Percentiles rank a stretch among this genome's conserved stretches.
These are phyloP conservation scores for Scotopteryx bipunctaria DNA, from an alignment of 2,888 invertebrate genomes.

Conservation along the genomic window DNA sequence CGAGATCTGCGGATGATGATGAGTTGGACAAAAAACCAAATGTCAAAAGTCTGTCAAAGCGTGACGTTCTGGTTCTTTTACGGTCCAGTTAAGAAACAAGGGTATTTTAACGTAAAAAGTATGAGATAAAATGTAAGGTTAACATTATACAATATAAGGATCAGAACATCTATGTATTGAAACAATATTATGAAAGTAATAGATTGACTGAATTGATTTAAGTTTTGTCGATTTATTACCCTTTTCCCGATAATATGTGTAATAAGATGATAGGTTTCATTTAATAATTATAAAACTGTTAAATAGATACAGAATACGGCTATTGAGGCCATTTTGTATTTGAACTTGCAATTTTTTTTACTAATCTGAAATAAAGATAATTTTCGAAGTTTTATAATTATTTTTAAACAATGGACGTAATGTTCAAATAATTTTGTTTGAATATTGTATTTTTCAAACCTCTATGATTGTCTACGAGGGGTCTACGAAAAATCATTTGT, in stretches of 20 bases:
- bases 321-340: conserved; percentile 30
- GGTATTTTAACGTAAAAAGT: not conserved
- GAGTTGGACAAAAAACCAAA: too few relatives aligned
- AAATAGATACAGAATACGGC: conserved; percentile 41
- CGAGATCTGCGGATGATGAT: too few relatives aligned
- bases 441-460: too few relatives aligned
- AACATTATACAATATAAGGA: too few relatives aligned
- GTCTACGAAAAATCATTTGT: conserved; percentile 34
- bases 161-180: too few relatives aligned
- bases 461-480: conserved; percentile 10
- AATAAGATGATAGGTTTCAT: conserved; percentile 17
- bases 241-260: conserved; percentile 24
- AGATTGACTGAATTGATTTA: not conserved
- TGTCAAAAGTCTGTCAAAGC: too few relatives aligned
- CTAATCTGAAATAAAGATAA: not conserved
- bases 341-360: conserved; percentile 28
- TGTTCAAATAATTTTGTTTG: too few relatives aligned
- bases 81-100: too few relatives aligned
- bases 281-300: conserved; percentile 33
- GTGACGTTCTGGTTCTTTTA: too few relatives aligned
- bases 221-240: conserved; percentile 17
- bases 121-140: not conserved
- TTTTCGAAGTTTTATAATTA: not conserved
- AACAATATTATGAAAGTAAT: not conserved
- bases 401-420: too few relatives aligned